Evolutionary conservation across 2,113 vertebrate genomes (phyloP).

Genomic region (Vireo altiloquus): DNA sequence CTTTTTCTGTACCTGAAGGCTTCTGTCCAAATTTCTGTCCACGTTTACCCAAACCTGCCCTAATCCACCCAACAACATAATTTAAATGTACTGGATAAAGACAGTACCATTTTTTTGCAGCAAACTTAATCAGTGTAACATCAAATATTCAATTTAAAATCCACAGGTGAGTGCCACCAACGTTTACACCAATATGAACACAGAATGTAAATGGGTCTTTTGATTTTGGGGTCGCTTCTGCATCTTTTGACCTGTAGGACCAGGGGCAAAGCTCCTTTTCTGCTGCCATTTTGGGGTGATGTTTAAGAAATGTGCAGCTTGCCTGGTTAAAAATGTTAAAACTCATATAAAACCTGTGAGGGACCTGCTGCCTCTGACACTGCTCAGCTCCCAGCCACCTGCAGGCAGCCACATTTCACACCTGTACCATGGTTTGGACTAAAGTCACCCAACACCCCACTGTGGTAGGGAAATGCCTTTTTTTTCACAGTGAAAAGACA

Average conservation of each 20-base stretch:
- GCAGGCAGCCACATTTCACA: neutral
- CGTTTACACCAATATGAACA: neutral
- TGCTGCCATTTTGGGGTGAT: neutral
- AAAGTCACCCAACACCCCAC: neutral
- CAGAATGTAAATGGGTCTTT: fast-evolving
- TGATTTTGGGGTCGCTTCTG: neutral
- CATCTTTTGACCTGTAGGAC: too few species aligned
- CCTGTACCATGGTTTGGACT: fast-evolving
- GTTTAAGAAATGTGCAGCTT: neutral
- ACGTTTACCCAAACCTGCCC: neutral
- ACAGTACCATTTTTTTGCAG: fast-evolving
- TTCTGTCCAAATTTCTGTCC: fast-evolving
- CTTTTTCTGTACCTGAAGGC: neutral
- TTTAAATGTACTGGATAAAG: neutral
- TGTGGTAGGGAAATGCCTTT: neutral
- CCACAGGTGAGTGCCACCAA: fast-evolving
- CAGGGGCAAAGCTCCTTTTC: neutral
- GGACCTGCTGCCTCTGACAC: neutral
- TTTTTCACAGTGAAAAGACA: neutral
- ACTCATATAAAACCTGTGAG: fast-evolving
- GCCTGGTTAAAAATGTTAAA: neutral
- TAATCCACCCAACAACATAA: fast-evolving
- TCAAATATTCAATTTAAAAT: neutral
- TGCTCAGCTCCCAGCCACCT: neutral
- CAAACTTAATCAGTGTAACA: fast-evolving